A percentile compares a stretch with the other conserved stretches of the same genome.
These are phyloP conservation scores for Cheilosia variabilis DNA, from an alignment of 2,888 invertebrate species.

Conservation along the genomic window DNA sequence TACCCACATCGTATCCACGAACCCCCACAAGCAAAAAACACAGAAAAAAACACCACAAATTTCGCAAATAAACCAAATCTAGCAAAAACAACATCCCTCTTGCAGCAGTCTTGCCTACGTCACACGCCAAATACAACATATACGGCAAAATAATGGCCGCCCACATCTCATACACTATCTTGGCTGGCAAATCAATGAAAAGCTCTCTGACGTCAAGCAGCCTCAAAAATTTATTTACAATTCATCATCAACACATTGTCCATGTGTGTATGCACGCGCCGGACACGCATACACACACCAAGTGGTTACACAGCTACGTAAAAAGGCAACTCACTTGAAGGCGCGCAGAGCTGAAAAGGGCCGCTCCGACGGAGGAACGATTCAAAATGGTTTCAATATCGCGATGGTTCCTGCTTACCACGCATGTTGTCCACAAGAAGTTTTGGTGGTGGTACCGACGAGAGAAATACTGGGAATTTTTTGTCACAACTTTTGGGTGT, in stretches of 20 bases:
- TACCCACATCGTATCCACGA: slow-evolving; percentile 28
- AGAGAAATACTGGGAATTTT: slow-evolving; percentile 36
- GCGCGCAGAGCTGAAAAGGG: slow-evolving; percentile 37
- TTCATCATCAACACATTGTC: slow-evolving; percentile 58
- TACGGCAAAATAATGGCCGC: slow-evolving; percentile 54
- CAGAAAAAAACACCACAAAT: not conserved
- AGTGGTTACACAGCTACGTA: slow-evolving; percentile 7
- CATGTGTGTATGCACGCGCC: slow-evolving; percentile 28
- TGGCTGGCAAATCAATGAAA: slow-evolving; percentile 66
- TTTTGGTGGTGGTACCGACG: not conserved
- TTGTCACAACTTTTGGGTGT: not conserved
- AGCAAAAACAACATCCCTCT: slow-evolving; percentile 41
- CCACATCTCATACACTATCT: slow-evolving; percentile 59
- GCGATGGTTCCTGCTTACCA: slow-evolving; percentile 43
- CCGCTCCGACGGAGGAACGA: not conserved
- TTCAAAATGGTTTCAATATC: slow-evolving; percentile 43
- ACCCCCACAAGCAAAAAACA: not conserved
- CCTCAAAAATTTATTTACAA: slow-evolving; percentile 65
- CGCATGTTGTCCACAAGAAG: slow-evolving; percentile 59
- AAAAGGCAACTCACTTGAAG: slow-evolving; percentile 19
- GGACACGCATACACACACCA: not conserved
- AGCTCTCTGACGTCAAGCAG: slow-evolving; percentile 71
- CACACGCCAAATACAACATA: slow-evolving; percentile 52
- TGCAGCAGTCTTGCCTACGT: slow-evolving; percentile 54
- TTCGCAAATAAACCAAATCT: slow-evolving; percentile 12